Conservation (phyloP, 2,797 vertebrate genomes). For the Tadarida brasiliensis region DNA sequence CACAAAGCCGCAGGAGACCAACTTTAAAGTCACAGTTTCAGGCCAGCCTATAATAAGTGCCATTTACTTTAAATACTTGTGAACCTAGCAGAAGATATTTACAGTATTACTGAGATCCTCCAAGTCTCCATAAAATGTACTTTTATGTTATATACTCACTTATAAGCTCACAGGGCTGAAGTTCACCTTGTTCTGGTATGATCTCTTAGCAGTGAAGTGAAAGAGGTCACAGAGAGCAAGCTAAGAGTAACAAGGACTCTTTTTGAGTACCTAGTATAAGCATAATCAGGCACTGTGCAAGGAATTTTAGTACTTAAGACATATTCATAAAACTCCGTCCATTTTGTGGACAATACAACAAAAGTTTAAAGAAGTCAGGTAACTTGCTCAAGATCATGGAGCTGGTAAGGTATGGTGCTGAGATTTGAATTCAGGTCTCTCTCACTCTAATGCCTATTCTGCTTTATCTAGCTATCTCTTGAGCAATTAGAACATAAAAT, state of each 20-base stretch:
- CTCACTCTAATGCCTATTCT: not conserved
- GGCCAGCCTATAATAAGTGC: not conserved
- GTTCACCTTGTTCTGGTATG: not conserved
- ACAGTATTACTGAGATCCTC: not conserved
- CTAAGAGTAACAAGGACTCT: not conserved
- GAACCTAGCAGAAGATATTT: not conserved
- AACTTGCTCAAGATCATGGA: not conserved
- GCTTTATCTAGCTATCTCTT: not conserved
- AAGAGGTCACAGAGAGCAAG: not conserved
- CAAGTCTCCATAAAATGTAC: not conserved
- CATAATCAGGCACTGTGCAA: not conserved
- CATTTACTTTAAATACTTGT: conserved; percentile 53
- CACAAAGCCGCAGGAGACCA: conserved; percentile 28
- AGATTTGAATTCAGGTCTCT: not conserved
- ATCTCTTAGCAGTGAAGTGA: not conserved
- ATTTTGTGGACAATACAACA: not conserved
- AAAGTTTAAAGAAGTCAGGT: conserved; percentile 12
- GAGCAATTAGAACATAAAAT: not conserved
- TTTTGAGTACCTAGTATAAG: not conserved
- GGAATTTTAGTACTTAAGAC: conserved; percentile 7
- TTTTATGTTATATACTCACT: not conserved
- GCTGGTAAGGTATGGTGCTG: not conserved
- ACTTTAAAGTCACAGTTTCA: conserved; percentile 47
- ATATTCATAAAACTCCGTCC: not conserved
- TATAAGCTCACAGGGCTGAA: not conserved